Conservation (phyloP, 2,797 vertebrate genomes). For the Pangasius djambal region DNA sequence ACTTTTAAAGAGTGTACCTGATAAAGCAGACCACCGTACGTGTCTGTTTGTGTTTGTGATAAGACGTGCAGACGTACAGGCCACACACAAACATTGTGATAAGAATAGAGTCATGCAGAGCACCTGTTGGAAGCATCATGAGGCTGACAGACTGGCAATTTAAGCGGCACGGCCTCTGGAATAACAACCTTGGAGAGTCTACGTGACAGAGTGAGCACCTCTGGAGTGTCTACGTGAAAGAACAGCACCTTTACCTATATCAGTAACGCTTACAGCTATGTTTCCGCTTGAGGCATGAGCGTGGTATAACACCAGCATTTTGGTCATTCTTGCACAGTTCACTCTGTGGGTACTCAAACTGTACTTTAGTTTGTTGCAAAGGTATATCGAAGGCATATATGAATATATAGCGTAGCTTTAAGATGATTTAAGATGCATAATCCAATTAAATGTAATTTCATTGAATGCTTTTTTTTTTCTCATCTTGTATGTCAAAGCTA, state of each 20-base stretch:
- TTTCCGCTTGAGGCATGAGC: neutral
- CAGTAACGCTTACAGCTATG: neutral
- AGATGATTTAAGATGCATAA: neutral
- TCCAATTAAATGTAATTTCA: neutral
- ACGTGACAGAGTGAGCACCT: slow-evolving; percentile 21
- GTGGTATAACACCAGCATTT: neutral
- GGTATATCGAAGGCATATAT: neutral
- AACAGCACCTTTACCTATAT: slow-evolving; percentile 7
- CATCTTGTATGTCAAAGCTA: neutral
- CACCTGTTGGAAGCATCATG: slow-evolving; percentile 21
- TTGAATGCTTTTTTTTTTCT: too few species aligned
- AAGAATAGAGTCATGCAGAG: slow-evolving; percentile 31
- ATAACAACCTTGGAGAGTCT: slow-evolving; percentile 7
- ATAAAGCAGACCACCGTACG: neutral
- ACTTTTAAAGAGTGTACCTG: neutral
- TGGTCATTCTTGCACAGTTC: neutral
- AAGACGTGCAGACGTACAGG: slow-evolving; percentile 7
- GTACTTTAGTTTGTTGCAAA: neutral
- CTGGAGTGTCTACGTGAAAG: neutral
- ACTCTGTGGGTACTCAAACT: neutral
- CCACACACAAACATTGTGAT: slow-evolving; percentile 22
- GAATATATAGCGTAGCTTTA: neutral
- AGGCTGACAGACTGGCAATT: neutral
- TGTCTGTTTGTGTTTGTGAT: slow-evolving; percentile 4
- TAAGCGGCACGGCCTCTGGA: neutral